Base-by-base conservation (phyloP, 1,140 invertebrate species). In the Brachionus sp. region DNA sequence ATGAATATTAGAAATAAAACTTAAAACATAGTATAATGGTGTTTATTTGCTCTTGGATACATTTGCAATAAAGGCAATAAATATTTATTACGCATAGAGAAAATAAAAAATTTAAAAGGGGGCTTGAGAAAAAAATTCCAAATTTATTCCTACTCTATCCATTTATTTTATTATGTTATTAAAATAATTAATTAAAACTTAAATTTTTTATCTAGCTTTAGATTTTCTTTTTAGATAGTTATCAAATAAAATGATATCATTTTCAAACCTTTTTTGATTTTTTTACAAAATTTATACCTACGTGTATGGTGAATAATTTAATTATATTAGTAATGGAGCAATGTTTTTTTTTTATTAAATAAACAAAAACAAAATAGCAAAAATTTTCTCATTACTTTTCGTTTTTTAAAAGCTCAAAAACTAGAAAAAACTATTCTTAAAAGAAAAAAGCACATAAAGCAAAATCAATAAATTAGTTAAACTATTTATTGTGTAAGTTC, bases 31-130 rank as follows among this genome's bases (percentile, higher is more conserved):
- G 5, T 42, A 70, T 39, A 16, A 19, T 70, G 33, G 33, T 66
- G 16, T 70, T 70, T 70, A 70, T 70, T 70, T 70, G 35, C 37
- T 70, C 37, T 70, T 19, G 66, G 66, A 70, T 70, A 70, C 66
- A 70, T 70, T 70, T 70, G 19, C 66, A 70, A 70, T 6, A 39
- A 39, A 39, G 66, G 19, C 66, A 70, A 70, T 70, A 42, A 70
- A 70, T 70, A 70, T 70, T 70, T 42, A 70, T 70, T 70, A 19
- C 66, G 66, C 35, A 70, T 29, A 68, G 4, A 57, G 50, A 57
- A 9, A 53, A 53, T 53, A 53, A 57, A 57, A 53, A 57, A 50
- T n/a, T 50, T 57, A 7, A 57, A 57, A 23, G 16, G 16, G 19
- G 9, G 3, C 9, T 57, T 13, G 39, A 7, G 7, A 3, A 7